A percentile compares a stretch with the other conserved stretches of the same genome.
These are phyloP conservation scores for Catharus minimus DNA, from an alignment of 2,113 vertebrate species.

Conservation along the genomic window DNA sequence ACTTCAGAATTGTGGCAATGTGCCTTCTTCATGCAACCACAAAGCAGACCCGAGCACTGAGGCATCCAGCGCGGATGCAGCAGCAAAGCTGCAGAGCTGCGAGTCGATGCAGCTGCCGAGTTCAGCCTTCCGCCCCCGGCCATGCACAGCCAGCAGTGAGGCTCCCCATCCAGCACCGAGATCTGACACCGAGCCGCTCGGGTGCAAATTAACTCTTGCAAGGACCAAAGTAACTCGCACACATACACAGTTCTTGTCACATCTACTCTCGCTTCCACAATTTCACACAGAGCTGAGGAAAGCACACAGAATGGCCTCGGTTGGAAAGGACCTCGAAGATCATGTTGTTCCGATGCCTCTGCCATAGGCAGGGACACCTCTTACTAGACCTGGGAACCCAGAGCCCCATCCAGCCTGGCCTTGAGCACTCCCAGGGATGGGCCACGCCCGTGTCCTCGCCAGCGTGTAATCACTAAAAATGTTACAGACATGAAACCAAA, in stretches of 20 bases:
- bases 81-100: rapidly evolving
- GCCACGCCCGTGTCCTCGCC: rapidly evolving
- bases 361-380: background rate
- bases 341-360: rapidly evolving
- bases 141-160: rapidly evolving
- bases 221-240: rapidly evolving
- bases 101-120: background rate
- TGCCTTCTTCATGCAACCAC: rapidly evolving
- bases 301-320: background rate
- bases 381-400: background rate
- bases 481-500: rapidly evolving
- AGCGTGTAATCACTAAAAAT: rapidly evolving
- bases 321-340: background rate
- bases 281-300: background rate
- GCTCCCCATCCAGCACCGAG: background rate
- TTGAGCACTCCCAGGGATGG: background rate
- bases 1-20: rapidly evolving
- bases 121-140: rapidly evolving
- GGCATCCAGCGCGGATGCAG: rapidly evolving
- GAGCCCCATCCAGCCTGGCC: background rate
- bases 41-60: background rate
- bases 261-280: rapidly evolving
- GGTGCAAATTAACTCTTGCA: rapidly evolving
- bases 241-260: rapidly evolving
- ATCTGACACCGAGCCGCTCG: rapidly evolving